A percentile compares a stretch with the other conserved stretches of the same genome.
Evolutionary conservation across 2,888 invertebrate genomes (phyloP).

Genomic region (Drosophila anomelani): DNA sequence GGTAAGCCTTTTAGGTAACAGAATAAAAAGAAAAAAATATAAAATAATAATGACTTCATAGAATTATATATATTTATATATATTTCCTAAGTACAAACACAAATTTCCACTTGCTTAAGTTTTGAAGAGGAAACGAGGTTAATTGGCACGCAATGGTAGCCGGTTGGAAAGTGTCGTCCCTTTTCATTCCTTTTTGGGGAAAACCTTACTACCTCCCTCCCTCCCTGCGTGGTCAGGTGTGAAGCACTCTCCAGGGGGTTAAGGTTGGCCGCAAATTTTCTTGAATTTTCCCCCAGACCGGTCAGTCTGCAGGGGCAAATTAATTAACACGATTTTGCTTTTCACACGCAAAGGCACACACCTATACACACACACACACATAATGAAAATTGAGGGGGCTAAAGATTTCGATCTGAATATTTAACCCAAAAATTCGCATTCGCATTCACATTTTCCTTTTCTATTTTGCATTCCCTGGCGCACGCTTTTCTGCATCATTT

Average conservation of each 20-base stretch:
- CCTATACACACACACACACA: background rate
- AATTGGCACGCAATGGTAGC: constrained; percentile 52
- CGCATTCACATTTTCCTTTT: constrained; percentile 10
- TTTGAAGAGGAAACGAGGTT: constrained; percentile 38
- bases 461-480: background rate
- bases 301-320: constrained; percentile 49
- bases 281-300: background rate
- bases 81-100: background rate
- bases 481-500: constrained; percentile 1
- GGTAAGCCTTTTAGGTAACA: no score
- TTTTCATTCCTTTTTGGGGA: background rate
- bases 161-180: constrained; percentile 4
- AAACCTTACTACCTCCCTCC: no score
- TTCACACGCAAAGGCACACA: constrained; percentile 36
- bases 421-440: constrained; percentile 24
- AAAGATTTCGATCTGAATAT: constrained; percentile 27
- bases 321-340: constrained; percentile 64
- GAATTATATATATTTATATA: background rate
- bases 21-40: no score
- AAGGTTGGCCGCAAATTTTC: background rate
- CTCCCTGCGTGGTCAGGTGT: constrained; percentile 15
- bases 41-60: background rate
- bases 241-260: constrained; percentile 1
- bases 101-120: constrained; percentile 27
- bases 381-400: background rate